Evolutionary conservation across 2,888 invertebrate genomes (phyloP).

Genomic region (Parnassius apollo): DNA sequence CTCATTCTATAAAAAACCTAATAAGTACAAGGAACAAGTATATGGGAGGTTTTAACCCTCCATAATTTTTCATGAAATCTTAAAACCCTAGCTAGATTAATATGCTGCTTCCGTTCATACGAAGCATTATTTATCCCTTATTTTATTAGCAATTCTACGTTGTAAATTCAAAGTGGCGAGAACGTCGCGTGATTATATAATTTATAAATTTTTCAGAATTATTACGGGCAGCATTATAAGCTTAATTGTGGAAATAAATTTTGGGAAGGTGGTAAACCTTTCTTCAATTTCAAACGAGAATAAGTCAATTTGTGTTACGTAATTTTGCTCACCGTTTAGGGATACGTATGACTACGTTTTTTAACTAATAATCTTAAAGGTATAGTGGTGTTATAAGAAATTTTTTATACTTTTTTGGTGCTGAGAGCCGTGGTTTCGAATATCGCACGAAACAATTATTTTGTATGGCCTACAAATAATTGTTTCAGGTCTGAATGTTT

Average conservation of each 20-base stretch:
- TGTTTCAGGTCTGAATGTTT: too few species aligned
- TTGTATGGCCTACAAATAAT: too few species aligned
- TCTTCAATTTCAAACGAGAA: slow-evolving; percentile 14
- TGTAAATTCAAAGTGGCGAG: slow-evolving; percentile 6
- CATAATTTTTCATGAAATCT: neutral
- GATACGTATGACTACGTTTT: neutral
- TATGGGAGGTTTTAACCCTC: too few species aligned
- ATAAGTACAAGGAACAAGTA: too few species aligned
- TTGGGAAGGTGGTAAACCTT: slow-evolving; percentile 16
- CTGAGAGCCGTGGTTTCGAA: too few species aligned
- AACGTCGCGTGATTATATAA: slow-evolving; percentile 20
- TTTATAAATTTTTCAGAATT: slow-evolving; percentile 24
- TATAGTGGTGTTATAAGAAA: too few species aligned
- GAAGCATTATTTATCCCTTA: slow-evolving; percentile 16
- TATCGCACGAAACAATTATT: too few species aligned
- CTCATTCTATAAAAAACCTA: too few species aligned
- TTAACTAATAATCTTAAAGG: too few species aligned
- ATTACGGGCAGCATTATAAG: slow-evolving; percentile 18
- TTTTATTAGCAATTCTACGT: slow-evolving; percentile 20
- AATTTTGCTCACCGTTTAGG: neutral
- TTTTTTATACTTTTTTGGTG: too few species aligned
- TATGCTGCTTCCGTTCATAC: slow-evolving; percentile 2
- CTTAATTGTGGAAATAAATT: slow-evolving; percentile 23
- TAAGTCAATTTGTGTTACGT: slow-evolving; percentile 12
- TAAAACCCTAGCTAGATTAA: slow-evolving; percentile 3